A percentile compares a stretch with the other conserved stretches of the same genome.
Conservation (phyloP, 1,140 invertebrate genomes). For the Matsumurasca onukii region DNA sequence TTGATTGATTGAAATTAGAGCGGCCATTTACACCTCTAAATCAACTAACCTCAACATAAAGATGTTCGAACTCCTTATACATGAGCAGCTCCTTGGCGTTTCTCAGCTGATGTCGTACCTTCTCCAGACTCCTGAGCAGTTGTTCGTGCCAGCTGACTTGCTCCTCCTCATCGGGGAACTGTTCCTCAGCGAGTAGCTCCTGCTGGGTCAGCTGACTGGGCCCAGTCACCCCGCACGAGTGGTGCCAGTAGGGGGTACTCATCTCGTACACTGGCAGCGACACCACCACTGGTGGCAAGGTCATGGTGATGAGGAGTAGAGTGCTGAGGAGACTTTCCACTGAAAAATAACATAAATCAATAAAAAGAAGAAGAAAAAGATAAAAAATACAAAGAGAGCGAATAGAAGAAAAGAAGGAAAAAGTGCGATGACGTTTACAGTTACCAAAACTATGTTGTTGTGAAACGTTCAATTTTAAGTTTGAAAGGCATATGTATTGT, state of each 20-base stretch:
- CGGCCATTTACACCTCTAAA: not conserved
- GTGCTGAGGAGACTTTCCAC: not conserved
- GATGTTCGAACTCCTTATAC: slow-evolving; percentile 24
- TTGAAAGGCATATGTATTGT: too few species aligned
- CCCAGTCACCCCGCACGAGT: not conserved
- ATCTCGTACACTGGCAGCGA: slow-evolving; percentile 27
- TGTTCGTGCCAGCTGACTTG: slow-evolving; percentile 28
- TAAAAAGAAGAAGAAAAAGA: too few species aligned
- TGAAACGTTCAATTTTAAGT: too few species aligned
- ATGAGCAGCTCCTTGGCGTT: slow-evolving; percentile 11
- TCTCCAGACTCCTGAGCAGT: slow-evolving; percentile 14
- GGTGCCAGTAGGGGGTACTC: slow-evolving; percentile 23
- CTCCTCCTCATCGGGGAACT: not conserved
- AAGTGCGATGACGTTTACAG: too few species aligned
- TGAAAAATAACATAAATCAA: too few species aligned
- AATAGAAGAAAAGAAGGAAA: too few species aligned
- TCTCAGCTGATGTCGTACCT: slow-evolving; percentile 20
- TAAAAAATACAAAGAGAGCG: too few species aligned
- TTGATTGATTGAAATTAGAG: too few species aligned
- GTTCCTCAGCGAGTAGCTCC: not conserved
- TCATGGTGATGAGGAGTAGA: not conserved
- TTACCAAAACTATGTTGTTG: too few species aligned
- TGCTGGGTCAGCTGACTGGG: not conserved
- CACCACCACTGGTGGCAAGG: not conserved
- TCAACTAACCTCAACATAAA: slow-evolving; percentile 22